These are phyloP conservation scores for Melieria picta DNA, from an alignment of 2,888 invertebrate species.

Conservation along the genomic window DNA sequence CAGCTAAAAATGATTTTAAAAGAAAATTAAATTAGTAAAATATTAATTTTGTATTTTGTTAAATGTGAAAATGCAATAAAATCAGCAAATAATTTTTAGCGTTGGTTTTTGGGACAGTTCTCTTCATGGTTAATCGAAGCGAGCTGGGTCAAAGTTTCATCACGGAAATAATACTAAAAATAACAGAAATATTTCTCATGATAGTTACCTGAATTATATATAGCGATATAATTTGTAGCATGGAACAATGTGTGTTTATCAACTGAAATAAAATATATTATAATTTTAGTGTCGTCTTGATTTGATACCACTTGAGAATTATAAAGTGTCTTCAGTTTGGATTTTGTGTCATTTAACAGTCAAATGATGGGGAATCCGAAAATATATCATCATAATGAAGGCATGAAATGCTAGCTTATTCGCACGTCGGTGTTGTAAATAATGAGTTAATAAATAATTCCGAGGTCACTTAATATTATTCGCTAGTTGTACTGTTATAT, in stretches of 20 bases:
- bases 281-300: background rate
- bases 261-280: background rate
- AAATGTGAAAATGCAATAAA: background rate
- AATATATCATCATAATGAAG: slow-evolving; percentile 42
- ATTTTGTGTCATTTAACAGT: slow-evolving; percentile 48
- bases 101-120: slow-evolving; percentile 48
- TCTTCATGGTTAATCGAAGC: slow-evolving; percentile 54
- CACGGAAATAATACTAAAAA: slow-evolving; percentile 35
- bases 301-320: background rate
- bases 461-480: background rate
- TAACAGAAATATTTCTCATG: no score
- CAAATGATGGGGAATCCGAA: slow-evolving; percentile 52
- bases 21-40: no score
- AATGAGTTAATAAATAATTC: no score
- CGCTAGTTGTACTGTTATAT: background rate
- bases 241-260: no score
- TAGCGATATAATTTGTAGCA: no score
- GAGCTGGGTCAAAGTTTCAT: slow-evolving; percentile 52
- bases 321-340: slow-evolving; percentile 37
- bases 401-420: background rate
- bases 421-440: background rate
- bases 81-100: slow-evolving; percentile 36
- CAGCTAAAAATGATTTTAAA: background rate
- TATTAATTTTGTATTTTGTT: no score
- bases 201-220: no score